phyloP scores from a whole-genome alignment of 2,888 invertebrate species.

The Disparrhopalites patrizii region DNA sequence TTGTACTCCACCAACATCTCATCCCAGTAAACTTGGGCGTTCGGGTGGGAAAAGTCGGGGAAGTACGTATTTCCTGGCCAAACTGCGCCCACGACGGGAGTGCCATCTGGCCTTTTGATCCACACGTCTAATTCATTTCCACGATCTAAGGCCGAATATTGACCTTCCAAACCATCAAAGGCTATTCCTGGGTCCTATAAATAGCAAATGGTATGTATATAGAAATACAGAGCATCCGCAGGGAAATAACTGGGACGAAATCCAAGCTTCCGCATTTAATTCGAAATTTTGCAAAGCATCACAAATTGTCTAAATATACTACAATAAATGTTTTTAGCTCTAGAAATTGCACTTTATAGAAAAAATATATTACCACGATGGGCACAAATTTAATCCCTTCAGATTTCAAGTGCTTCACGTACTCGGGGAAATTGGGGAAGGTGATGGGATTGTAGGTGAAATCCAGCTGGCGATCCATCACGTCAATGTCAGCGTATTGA shows the following conservation, averaged over 20 bases:
- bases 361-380: no score
- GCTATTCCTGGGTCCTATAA: slow-evolving; percentile 46
- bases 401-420: slow-evolving; percentile 66
- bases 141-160: slow-evolving; percentile 40
- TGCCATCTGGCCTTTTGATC: slow-evolving; percentile 43
- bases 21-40: slow-evolving; percentile 66
- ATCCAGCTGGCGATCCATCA: slow-evolving; percentile 63
- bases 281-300: no score
- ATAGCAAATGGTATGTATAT: no score
- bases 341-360: no score
- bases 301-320: no score
- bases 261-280: no score
- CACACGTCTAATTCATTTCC: slow-evolving; percentile 47
- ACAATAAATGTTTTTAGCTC: no score
- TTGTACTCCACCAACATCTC: slow-evolving; percentile 65
- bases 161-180: slow-evolving; percentile 31
- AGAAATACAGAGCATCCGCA: no score
- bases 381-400: slow-evolving; percentile 43
- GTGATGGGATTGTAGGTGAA: slow-evolving; percentile 66
- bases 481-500: slow-evolving; percentile 58
- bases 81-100: slow-evolving; percentile 34
- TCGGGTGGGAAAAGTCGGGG: slow-evolving; percentile 76
- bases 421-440: slow-evolving; percentile 63
- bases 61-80: slow-evolving; percentile 56
- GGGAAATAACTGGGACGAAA: no score